Evolutionary conservation across 2,888 invertebrate genomes (phyloP).

Genomic region (Nephrotoma flavescens): DNA sequence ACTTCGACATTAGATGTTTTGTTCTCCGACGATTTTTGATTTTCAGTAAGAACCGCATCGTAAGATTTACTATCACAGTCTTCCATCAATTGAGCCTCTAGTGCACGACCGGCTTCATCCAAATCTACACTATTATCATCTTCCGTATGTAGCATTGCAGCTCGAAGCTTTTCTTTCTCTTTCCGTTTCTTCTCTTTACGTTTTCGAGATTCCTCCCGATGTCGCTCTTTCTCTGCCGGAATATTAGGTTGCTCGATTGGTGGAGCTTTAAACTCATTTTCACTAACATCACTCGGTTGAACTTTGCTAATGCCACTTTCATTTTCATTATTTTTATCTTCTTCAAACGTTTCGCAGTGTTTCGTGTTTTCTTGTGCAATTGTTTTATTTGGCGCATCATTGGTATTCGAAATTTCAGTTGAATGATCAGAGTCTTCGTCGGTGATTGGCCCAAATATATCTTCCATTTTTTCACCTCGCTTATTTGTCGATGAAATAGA

Average conservation of each 20-base stretch:
- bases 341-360: background rate
- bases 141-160: slow-evolving; percentile 33
- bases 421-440: slow-evolving; percentile 44
- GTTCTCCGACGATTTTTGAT: background rate
- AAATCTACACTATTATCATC: slow-evolving; percentile 70
- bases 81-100: slow-evolving; percentile 66
- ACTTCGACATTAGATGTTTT: background rate
- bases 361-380: background rate
- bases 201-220: slow-evolving; percentile 30
- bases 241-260: background rate
- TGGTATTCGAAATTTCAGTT: background rate
- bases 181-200: slow-evolving; percentile 47
- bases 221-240: slow-evolving; percentile 23
- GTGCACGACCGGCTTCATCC: slow-evolving; percentile 65
- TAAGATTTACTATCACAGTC: slow-evolving; percentile 40
- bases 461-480: slow-evolving; percentile 72
- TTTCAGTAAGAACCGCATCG: slow-evolving; percentile 16
- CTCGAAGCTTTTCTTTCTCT: slow-evolving; percentile 39
- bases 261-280: background rate
- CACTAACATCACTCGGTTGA: background rate
- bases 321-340: background rate
- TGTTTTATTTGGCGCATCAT: background rate
- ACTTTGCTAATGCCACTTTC: background rate
- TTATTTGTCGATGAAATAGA: slow-evolving; percentile 24
- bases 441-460: slow-evolving; percentile 74